These are phyloP conservation scores for Myanophis thanlyinensis DNA, from an alignment of 2,113 vertebrate genomes.

Conservation along the genomic window DNA sequence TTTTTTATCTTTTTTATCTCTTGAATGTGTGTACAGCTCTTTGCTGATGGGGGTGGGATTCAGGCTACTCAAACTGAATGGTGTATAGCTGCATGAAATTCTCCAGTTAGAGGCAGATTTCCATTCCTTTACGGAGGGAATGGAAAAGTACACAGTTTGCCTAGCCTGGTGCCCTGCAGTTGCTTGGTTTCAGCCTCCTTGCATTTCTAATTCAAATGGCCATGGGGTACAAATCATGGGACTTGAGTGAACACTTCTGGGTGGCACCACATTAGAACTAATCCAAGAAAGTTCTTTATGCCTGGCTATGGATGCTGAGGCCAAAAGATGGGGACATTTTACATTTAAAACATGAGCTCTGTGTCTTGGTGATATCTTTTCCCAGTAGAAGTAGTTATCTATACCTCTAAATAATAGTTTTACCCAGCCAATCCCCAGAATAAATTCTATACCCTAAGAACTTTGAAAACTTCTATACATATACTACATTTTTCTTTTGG, in stretches of 20 bases:
- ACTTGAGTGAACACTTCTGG: not conserved
- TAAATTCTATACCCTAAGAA: not conserved
- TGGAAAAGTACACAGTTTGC: not conserved
- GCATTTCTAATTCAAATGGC: not conserved
- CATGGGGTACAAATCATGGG: not conserved
- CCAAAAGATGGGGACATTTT: not conserved
- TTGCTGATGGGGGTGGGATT: not conserved
- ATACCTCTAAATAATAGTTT: not conserved
- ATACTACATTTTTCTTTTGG: not conserved
- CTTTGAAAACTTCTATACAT: not conserved
- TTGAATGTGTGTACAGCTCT: not conserved
- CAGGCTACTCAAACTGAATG: not conserved
- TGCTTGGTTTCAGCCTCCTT: not conserved
- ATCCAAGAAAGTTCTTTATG: not conserved
- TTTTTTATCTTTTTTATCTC: not conserved
- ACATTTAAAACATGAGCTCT: not conserved
- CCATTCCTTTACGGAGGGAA: too few species aligned
- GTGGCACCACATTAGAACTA: not conserved
- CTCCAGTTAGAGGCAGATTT: not conserved
- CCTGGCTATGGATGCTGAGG: not conserved
- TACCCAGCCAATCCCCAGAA: not conserved
- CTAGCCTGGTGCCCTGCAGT: not conserved
- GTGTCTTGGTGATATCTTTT: not conserved
- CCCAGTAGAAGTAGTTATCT: not conserved
- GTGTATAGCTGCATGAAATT: not conserved